Conservation (phyloP, 1,140 invertebrate genomes). For the Anastatus disparis region DNA sequence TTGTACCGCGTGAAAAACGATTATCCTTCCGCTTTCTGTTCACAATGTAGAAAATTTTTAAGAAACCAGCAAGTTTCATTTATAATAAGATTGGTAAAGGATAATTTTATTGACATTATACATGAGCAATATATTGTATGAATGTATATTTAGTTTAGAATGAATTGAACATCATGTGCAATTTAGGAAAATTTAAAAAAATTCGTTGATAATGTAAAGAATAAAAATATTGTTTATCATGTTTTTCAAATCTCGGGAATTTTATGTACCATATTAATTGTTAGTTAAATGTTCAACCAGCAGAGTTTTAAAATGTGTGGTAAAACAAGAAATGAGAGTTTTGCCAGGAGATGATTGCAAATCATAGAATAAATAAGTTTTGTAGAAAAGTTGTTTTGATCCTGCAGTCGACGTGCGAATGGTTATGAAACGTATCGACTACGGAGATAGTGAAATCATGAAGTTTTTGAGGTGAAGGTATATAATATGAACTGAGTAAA, state of each 20-base stretch:
- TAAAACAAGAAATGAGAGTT: conserved; percentile 16
- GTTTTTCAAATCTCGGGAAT: conserved; percentile 34
- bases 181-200: conserved; percentile 39
- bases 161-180: conserved; percentile 43
- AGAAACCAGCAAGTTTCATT: conserved; percentile 9
- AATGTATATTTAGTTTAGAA: conserved; percentile 41
- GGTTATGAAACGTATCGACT: conserved; percentile 17
- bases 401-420: conserved; percentile 6
- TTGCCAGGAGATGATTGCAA: conserved; percentile 5
- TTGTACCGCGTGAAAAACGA: conserved; percentile 46
- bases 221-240: conserved; percentile 32
- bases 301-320: conserved; percentile 30
- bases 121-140: conserved; percentile 27
- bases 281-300: conserved; percentile 39
- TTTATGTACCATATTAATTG: conserved; percentile 41
- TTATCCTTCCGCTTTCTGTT: conserved; percentile 31
- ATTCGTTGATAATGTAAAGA: conserved; percentile 30
- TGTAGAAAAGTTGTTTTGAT: conserved; percentile 28
- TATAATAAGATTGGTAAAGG: conserved; percentile 3
- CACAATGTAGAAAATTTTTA: conserved; percentile 20
- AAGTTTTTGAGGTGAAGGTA: conserved; percentile 2
- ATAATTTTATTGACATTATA: conserved; percentile 25
- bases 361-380: conserved; percentile 31
- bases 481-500: conserved; percentile 23
- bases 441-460: not conserved